Base-by-base conservation (phyloP, 92 coral and sea anemone species). In the Plumapathes pennacea region DNA sequence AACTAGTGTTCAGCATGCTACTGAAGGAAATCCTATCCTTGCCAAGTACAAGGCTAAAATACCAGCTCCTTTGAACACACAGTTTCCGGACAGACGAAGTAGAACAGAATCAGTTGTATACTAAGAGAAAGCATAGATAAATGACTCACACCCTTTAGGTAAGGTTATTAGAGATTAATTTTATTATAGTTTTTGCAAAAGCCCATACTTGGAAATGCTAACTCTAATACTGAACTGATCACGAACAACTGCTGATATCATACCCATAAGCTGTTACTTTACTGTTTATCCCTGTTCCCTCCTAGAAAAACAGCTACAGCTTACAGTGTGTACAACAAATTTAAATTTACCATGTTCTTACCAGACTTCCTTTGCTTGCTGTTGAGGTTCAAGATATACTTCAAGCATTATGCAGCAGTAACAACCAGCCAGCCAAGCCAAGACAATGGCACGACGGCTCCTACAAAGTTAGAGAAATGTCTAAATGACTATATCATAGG, bases 1-100 rank as follows among this genome's bases (percentile, higher is more conserved):
- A 64, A 32, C 52, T 55, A 32, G 57, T 64, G 54, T 63, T 64
- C 38, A 37, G 39, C 47, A 74, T 52, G 66, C 13, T 54, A 51
- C 18, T 1, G 62, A 45, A 28, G 32, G 63, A 30, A 28, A 32
- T 25, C 50, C 45, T 34, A 67, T 77, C 50, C 26, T 57, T 11
- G 45, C 50, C 13, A 57, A 57, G 57, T 60, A 61, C 62, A 50
- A 77, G 58, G 54, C 32, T 32, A 61, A 60, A 40, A 50, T 39
- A 40, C 67, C 77, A 30, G 64, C 75, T 43, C 84, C 84, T 45
- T 15, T 75, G 59, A 75, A 65, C 57, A 38, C 74, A 7, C 52
- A 58, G 52, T 75, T 75, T 41, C 40, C 69, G 20, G 67, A 74
- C 18, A 64, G 73, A 47, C 64, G 38, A 63, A 42, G 42, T 60